These are phyloP conservation scores for Eleginops maclovinus DNA, from an alignment of 2,113 vertebrate genomes.

Conservation along the genomic window DNA sequence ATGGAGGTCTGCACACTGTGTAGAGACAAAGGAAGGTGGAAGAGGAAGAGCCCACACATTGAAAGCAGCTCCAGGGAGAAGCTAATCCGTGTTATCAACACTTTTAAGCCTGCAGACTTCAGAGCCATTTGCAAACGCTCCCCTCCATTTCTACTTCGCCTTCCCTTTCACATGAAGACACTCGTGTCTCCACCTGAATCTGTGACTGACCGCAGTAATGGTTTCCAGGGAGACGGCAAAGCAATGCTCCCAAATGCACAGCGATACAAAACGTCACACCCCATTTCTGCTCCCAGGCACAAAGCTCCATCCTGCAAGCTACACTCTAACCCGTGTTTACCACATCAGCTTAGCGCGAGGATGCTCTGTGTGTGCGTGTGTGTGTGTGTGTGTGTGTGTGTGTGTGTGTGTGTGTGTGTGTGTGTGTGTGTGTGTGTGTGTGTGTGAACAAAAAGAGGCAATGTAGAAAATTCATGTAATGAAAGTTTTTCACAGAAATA, in stretches of 20 bases:
- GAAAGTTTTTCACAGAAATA: not conserved
- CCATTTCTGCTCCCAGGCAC: constrained; percentile 60
- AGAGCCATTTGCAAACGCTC: constrained; percentile 60
- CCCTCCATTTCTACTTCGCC: constrained; percentile 40
- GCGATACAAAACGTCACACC: constrained; percentile 55
- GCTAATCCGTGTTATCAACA: constrained; percentile 77
- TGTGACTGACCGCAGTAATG: constrained; percentile 51
- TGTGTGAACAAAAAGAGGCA: too few relatives aligned
- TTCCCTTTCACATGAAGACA: constrained; percentile 48
- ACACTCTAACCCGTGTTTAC: constrained; percentile 52
- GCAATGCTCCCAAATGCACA: constrained; percentile 39
- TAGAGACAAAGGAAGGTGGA: constrained; percentile 34
- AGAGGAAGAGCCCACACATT: constrained; percentile 66
- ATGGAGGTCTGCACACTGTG: not conserved
- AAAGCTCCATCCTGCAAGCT: constrained; percentile 37
- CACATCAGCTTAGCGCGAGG: constrained; percentile 21
- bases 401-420: too few relatives aligned
- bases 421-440: too few relatives aligned
- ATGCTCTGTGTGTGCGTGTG: not conserved
- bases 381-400: too few relatives aligned
- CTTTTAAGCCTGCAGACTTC: constrained; percentile 75
- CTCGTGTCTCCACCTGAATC: constrained; percentile 70
- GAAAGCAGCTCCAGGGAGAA: constrained; percentile 60
- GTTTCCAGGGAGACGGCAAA: constrained; percentile 76
- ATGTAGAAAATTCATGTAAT: not conserved